Base-by-base conservation (phyloP, 2,888 invertebrate species). In the Andricus curvator region DNA sequence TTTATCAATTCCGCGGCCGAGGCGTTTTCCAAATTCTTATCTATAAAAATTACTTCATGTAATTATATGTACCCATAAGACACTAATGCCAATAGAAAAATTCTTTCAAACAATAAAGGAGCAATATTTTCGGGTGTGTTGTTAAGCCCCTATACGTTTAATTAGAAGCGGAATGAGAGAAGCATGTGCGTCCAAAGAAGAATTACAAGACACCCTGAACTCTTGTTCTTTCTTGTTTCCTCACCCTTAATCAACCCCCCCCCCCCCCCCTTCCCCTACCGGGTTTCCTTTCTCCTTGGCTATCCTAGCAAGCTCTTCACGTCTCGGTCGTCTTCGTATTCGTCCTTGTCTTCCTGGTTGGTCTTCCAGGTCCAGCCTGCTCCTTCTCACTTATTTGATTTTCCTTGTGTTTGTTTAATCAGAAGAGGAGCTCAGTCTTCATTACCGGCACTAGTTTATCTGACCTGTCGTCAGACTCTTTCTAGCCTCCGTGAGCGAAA, bases 401-500 rank as follows among this genome's bases (percentile, higher is more conserved):
- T 89, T 88, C 88, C 84, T 85, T 91, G 91, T 91, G 90, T 91
- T 90, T 91, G 90, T 91, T 91, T 91, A 91, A 91, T 91, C 91
- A 91, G 90, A 90, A 90, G 86, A 88, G 86, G 88, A 89, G 86
- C 91, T 91, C 90, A 89, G 91, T 91, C 90, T 91, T 91, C 91
- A 90, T 91, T 91, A 91, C 89, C 84, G 85, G 85, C 87, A 86
- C 90, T 91, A 91, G 91, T 91, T 91, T 90, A 90, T 90, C 90
- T 90, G 86, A 86, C 89, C 89, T 88, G 89, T 90, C 90, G 88
- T 85, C 88, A 85, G 85, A 83, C 86, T 88, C 86, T 84, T 84
- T 87, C 85, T 85, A 82, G 83, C 85, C 81, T 78, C 37, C 1
- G 9, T 37, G 37, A 37, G 37, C 37, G 37, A 9, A 37, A 37